These are phyloP conservation scores for Hoplodrina blanda DNA, from an alignment of 2,888 invertebrate species.

Conservation along the genomic window DNA sequence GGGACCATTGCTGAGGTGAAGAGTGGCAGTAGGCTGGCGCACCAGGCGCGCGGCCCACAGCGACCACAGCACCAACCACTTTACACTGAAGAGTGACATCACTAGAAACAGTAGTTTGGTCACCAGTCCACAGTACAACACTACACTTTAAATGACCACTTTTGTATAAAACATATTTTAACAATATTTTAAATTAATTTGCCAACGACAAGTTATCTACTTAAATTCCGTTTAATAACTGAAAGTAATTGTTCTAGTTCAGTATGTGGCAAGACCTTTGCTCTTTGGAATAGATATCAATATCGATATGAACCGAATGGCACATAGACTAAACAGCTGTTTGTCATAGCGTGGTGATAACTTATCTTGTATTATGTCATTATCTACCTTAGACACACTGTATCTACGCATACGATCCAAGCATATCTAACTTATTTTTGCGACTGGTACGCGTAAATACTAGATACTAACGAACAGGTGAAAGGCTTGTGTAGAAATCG, in stretches of 20 bases:
- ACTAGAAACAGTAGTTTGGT: not conserved
- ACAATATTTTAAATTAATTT: not conserved
- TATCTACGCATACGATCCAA: not conserved
- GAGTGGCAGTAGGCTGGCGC: slow-evolving; percentile 76
- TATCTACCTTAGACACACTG: slow-evolving; percentile 7
- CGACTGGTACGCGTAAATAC: too few relatives aligned
- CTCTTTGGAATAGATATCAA: slow-evolving; percentile 18
- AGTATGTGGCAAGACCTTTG: slow-evolving; percentile 13
- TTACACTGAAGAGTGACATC: slow-evolving; percentile 48
- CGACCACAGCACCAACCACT: slow-evolving; percentile 84
- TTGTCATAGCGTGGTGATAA: slow-evolving; percentile 12
- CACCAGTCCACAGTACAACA: not conserved
- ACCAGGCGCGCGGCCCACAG: slow-evolving; percentile 81
- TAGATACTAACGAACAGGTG: not conserved
- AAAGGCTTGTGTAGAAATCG: not conserved
- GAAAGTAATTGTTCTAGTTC: slow-evolving; percentile 1
- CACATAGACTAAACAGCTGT: slow-evolving; percentile 28
- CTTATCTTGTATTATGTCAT: slow-evolving; percentile 19
- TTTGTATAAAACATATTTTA: not conserved
- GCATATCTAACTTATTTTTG: not conserved
- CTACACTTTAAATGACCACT: slow-evolving; percentile 5
- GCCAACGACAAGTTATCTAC: not conserved
- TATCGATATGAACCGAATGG: slow-evolving; percentile 10
- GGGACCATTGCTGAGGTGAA: slow-evolving; percentile 74
- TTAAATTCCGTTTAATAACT: slow-evolving; percentile 3